Conservation (phyloP, 2,888 invertebrate genomes). For the Limnephilus marmoratus region DNA sequence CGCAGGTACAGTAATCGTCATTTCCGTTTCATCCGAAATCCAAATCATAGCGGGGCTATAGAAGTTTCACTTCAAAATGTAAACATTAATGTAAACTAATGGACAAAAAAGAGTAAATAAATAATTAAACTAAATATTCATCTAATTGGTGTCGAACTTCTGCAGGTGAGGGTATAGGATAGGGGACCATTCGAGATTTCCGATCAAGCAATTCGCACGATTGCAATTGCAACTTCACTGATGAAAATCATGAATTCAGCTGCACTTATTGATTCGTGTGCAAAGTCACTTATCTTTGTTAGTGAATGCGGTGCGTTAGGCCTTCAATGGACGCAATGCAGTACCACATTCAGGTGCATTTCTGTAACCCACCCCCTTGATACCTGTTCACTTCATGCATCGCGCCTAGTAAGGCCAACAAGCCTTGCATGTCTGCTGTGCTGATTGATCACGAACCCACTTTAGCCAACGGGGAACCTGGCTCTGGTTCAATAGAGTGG, state of each 20-base stretch:
- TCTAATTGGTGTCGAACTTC: not conserved
- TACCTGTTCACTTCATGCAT: not conserved
- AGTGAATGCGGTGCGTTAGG: constrained; percentile 46
- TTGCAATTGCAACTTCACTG: not conserved
- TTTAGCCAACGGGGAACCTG: not conserved
- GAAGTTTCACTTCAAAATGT: no score
- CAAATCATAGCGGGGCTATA: no score
- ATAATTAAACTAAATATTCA: not conserved
- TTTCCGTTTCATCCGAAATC: no score
- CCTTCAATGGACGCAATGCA: constrained; percentile 28
- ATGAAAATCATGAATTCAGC: not conserved
- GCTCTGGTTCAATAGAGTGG: not conserved
- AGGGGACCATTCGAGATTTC: not conserved
- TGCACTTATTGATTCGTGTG: not conserved
- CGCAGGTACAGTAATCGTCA: no score
- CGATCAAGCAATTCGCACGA: not conserved
- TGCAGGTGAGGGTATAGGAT: not conserved
- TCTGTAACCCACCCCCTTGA: not conserved
- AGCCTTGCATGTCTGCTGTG: not conserved
- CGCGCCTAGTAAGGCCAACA: not conserved
- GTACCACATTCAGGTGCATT: not conserved
- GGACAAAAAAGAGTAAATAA: no score
- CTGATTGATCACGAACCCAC: not conserved
- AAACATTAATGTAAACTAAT: no score
- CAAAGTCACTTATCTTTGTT: constrained; percentile 12